phyloP scores from a whole-genome alignment of 2,113 vertebrate genomes.

The Heterochromis multidens region DNA sequence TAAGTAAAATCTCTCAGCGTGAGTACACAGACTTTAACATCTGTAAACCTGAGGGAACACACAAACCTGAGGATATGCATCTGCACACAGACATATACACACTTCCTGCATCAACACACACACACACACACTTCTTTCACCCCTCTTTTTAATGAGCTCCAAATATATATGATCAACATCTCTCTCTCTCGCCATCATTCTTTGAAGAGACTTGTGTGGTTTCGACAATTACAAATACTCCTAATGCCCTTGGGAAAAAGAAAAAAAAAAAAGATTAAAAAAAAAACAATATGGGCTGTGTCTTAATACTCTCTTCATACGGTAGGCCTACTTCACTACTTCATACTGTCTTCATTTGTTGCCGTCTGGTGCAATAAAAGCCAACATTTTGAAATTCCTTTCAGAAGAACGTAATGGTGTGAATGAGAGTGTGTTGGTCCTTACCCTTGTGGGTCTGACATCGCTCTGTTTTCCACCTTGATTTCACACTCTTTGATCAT shows the following conservation, averaged over 20 bases:
- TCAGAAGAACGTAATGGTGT: background rate
- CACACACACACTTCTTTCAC: background rate
- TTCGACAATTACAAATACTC: slow-evolving; percentile 13
- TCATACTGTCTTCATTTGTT: background rate
- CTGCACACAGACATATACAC: background rate
- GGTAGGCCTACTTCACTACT: background rate
- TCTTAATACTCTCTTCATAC: background rate
- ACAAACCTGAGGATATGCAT: background rate
- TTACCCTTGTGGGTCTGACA: slow-evolving; percentile 96
- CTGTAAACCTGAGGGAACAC: background rate
- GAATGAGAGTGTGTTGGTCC: background rate
- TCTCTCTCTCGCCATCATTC: background rate
- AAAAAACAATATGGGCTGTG: background rate
- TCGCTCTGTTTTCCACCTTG: slow-evolving; percentile 95
- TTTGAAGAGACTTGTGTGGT: slow-evolving; percentile 30
- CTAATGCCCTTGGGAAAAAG: background rate
- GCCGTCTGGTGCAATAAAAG: background rate
- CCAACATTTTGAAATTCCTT: background rate
- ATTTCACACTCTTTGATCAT: slow-evolving; percentile 99
- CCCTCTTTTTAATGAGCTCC: slow-evolving; percentile 8
- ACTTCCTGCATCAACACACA: background rate
- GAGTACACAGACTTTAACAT: background rate
- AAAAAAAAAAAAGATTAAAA: too few species aligned
- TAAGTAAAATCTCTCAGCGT: background rate
- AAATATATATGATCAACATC: slow-evolving; percentile 55